Conservation (phyloP, 2,113 vertebrate genomes). For the Caloenas nicobarica region DNA sequence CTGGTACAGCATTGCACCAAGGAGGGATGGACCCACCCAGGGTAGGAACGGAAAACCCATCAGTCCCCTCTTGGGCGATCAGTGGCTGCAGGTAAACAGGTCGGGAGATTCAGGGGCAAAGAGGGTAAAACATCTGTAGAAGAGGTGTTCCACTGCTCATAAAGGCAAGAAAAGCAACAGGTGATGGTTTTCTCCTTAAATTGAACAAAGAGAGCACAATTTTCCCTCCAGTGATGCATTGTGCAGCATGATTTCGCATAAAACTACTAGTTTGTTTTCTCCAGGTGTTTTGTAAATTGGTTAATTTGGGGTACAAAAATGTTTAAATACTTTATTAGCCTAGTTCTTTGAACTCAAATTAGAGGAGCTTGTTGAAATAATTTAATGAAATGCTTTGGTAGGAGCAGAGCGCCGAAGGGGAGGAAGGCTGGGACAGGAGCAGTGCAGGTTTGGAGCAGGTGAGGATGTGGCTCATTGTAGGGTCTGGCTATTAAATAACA, state of each 20-base stretch:
- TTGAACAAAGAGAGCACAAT: background rate
- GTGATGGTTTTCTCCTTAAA: background rate
- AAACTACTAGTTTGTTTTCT: background rate
- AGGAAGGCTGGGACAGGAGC: background rate
- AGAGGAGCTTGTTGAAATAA: background rate
- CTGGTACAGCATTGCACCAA: rapidly evolving
- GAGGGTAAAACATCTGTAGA: background rate
- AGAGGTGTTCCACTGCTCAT: background rate
- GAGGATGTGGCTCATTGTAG: background rate
- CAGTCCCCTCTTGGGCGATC: background rate
- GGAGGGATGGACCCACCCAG: background rate
- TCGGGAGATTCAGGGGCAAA: background rate
- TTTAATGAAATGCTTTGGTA: background rate
- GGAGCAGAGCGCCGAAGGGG: background rate
- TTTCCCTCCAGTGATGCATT: background rate
- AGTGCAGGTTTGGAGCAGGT: background rate
- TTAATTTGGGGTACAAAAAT: background rate
- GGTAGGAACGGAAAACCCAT: background rate
- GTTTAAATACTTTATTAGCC: constrained; percentile 13
- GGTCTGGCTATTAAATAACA: constrained; percentile 23
- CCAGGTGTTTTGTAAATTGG: constrained; percentile 1
- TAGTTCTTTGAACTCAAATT: background rate
- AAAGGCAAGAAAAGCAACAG: background rate
- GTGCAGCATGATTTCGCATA: rapidly evolving
- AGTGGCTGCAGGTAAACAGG: background rate